These are phyloP conservation scores for Podarcis siculus DNA, from an alignment of 2,797 vertebrate species.

Conservation along the genomic window DNA sequence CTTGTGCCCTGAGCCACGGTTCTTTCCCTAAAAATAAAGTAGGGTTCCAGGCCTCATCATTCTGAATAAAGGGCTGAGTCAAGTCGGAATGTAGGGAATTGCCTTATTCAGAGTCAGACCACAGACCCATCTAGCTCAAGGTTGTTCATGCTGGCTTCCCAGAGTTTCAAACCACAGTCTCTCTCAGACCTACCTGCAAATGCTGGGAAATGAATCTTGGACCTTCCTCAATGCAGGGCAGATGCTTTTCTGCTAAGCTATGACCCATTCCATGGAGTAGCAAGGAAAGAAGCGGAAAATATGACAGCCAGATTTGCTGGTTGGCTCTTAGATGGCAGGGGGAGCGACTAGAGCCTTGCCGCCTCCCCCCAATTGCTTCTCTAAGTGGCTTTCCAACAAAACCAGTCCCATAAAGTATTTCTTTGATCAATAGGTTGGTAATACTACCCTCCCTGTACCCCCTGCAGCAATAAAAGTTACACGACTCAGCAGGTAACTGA, in stretches of 20 bases:
- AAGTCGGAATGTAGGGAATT: no score
- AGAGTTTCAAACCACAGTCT: no score
- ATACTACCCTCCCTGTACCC: neutral
- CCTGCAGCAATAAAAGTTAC: neutral
- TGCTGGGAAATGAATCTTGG: no score
- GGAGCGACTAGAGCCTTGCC: neutral
- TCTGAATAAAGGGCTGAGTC: no score
- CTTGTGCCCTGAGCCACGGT: no score
- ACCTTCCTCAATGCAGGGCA: neutral
- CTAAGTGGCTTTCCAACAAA: neutral
- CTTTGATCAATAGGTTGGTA: neutral
- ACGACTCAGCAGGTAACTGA: neutral
- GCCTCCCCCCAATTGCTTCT: neutral
- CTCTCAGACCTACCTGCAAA: no score
- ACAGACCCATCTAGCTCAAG: no score
- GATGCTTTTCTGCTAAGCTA: neutral
- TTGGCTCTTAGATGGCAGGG: no score
- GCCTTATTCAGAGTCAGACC: no score
- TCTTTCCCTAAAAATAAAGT: no score
- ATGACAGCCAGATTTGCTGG: neutral
- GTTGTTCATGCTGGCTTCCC: no score
- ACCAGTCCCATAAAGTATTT: neutral
- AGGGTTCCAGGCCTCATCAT: no score
- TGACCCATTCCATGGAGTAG: neutral
- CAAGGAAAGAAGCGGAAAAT: neutral